Base-by-base conservation (phyloP, 2,113 vertebrate genomes). In the Urocynchramus pylzowi region DNA sequence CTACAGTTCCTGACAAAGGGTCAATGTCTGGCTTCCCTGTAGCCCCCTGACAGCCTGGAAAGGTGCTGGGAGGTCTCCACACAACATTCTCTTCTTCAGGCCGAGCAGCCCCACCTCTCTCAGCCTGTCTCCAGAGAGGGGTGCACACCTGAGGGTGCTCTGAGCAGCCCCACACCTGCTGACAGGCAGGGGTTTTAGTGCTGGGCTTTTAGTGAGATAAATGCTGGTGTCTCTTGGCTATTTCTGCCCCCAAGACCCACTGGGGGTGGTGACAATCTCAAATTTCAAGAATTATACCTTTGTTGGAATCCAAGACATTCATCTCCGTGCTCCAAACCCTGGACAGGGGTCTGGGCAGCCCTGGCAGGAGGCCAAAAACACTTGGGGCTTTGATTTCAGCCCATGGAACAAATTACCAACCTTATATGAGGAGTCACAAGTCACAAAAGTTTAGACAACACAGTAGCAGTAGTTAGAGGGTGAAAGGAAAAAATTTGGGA, bases 11-110 rank as follows among this genome's bases (percentile, higher is more conserved):
- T 28, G 18, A 28, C 3, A 7, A 50, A 52, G 37, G 8, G 26
- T 44, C 9, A 0, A 31, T 33, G 52, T 18, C 44, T 4, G 1
- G 11, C 17, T 37, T 33, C 37, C 37, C 61, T 76, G 35, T 1
- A 42, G 20, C 35, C 20, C 61, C 52, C 31, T 50, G 31, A 42
- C 16, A 30, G 6, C 2, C 21, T 44, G 53, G 61, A 1, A 27
- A 33, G 22, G 31, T 27, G 27, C 53, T 68, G 53, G 9, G 73
- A 44, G 27, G 3, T 68, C 22, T 44, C 44, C 63, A 15, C 63
- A 68, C 17, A 68, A 27, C 10, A 44, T 77, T 44, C 53, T 42
- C 37, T 8, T 8, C 21, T 37, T 31, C 61, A 50, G 20, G 7
- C 35, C 0, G 0, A 86, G 9, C 52, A 67, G 53, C 37, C 63